Conservation (phyloP, 2,888 invertebrate species). For the Ectemnius continuus region DNA sequence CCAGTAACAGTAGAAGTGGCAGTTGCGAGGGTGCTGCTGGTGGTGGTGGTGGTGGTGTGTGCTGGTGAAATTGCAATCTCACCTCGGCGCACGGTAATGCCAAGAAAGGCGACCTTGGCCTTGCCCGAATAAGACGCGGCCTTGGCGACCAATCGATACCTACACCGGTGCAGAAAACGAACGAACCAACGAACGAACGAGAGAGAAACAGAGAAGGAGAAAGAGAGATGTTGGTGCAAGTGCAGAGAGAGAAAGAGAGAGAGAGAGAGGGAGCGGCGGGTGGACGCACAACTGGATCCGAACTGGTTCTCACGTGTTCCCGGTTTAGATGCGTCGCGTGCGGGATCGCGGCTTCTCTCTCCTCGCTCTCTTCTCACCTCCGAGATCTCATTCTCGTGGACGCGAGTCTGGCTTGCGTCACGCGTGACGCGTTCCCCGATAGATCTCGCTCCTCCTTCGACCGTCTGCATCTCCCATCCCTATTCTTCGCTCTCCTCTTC, state of each 20-base stretch:
- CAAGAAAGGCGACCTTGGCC: conserved; percentile 72
- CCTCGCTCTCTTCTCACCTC: conserved; percentile 32
- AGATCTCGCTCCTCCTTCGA: not conserved
- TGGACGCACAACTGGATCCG: conserved; percentile 39
- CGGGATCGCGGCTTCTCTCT: conserved; percentile 26
- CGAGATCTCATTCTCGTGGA: not conserved
- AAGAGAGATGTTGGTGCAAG: conserved; percentile 41
- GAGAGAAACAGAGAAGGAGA: too few relatives aligned
- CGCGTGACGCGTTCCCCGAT: not conserved
- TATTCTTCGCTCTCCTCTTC: not conserved
- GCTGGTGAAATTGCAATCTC: conserved; percentile 55
- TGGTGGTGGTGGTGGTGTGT: conserved; percentile 5
- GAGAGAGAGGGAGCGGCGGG: too few relatives aligned
- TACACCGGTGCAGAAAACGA: conserved; percentile 29
- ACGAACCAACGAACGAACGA: not conserved
- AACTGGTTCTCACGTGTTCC: conserved; percentile 61
- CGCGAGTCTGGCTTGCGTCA: not conserved
- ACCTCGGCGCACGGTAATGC: conserved; percentile 64
- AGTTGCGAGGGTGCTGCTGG: not conserved
- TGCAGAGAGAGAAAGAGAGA: too few relatives aligned
- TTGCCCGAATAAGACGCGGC: conserved; percentile 70
- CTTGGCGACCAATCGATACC: conserved; percentile 73
- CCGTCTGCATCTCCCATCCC: too few relatives aligned
- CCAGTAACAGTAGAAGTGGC: not conserved
- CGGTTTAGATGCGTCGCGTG: conserved; percentile 58